Base-by-base conservation (phyloP, 2,797 vertebrate species). In the Epinephelus malabaricus region DNA sequence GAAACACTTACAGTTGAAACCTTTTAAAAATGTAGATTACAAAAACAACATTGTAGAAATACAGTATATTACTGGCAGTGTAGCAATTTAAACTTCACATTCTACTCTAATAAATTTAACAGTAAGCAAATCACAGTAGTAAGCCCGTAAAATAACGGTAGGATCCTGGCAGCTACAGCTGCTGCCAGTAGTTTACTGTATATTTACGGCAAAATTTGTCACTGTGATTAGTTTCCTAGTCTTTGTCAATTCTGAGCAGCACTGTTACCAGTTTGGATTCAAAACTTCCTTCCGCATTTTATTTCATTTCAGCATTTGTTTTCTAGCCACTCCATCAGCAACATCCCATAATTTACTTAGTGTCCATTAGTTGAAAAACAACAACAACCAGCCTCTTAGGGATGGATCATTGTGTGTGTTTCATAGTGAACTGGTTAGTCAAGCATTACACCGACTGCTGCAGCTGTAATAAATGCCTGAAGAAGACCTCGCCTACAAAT, bases 401-500 rank as follows among this genome's bases (percentile, higher is more conserved):
- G 34, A 49, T 15, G 21, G 59, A 71, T 68, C n/a, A n/a, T 19
- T 63, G 21, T 67, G 19, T 67, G 56, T 14, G 50, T 78, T 76
- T 81, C 45, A 72, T 9, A 27, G 30, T 61, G 21, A 63, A 38
- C 38, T 49, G 30, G 50, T 64, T 60, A 64, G 30, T 61, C 23
- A 43, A 65, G 71, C 58, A 61, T 72, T 53, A 51, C 27, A 45
- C 25, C 19, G 3, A 15, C 21, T 40, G 4, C 15, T 27, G 51
- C 75, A 53, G n/a, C 67, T 69, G 15, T 27, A 25, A 69, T 23
- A 38, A 70, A 76, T 30, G 63, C 66, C 70, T 14, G 62, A 69
- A 76, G 79, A 85, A 73, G 68, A 73, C 69, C 38, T 53, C 25
- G 14, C 47, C 64, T 59, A 25, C 47, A 83, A 81, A 74, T 69